A percentile compares a stretch with the other conserved stretches of the same genome.
Evolutionary conservation across 2,888 invertebrate species (phyloP).

Genomic region (Himalopsyche kuldschensis): DNA sequence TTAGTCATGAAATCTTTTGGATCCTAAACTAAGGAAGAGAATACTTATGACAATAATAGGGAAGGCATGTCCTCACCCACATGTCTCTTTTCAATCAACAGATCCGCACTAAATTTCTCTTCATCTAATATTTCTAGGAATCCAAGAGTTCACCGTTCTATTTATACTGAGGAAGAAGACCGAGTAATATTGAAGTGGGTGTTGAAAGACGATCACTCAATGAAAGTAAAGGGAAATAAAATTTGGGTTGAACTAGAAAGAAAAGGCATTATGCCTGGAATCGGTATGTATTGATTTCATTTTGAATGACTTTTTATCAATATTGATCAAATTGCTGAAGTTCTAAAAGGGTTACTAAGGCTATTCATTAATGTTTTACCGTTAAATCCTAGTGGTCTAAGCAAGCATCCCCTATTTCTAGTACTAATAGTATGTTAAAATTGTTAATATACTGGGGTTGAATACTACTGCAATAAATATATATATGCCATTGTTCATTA

Average conservation of each 20-base stretch:
- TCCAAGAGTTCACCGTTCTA: not conserved
- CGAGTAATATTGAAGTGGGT: constrained; percentile 51
- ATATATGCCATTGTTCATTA: not conserved
- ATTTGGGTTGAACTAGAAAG: constrained; percentile 49
- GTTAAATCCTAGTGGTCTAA: too few relatives aligned
- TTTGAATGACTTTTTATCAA: too few relatives aligned
- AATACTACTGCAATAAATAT: not conserved
- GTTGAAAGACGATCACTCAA: constrained; percentile 43
- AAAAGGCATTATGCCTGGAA: constrained; percentile 36
- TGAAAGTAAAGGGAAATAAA: constrained; percentile 50
- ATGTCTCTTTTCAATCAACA: too few relatives aligned
- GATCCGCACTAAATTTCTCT: not conserved
- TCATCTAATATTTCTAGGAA: not conserved
- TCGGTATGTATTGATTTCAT: constrained; percentile 4
- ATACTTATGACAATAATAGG: not conserved
- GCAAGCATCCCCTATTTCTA: too few relatives aligned
- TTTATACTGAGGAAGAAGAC: constrained; percentile 47
- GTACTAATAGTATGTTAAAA: too few relatives aligned
- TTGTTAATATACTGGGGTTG: too few relatives aligned
- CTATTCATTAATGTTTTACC: too few relatives aligned
- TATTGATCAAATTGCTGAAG: too few relatives aligned
- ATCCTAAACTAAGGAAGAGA: too few relatives aligned
- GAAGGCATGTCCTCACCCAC: too few relatives aligned
- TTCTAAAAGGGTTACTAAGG: too few relatives aligned
- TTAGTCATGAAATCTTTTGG: not conserved